Percentiles rank a stretch among this genome's conserved stretches.
These are phyloP conservation scores for Zosterops pallidus DNA, from an alignment of 2,113 vertebrate genomes.

Conservation along the genomic window DNA sequence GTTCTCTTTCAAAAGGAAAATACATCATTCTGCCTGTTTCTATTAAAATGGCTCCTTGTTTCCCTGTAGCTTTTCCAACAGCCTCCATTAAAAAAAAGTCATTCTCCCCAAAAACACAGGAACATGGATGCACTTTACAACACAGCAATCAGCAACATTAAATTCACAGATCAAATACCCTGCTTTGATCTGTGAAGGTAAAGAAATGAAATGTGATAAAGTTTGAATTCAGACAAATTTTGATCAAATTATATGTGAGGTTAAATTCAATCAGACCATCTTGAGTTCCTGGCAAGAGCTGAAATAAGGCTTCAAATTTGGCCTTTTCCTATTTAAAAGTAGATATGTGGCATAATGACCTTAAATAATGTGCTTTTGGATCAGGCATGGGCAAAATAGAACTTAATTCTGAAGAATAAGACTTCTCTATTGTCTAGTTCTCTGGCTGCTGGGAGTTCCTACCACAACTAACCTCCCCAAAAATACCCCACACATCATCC, in stretches of 20 bases:
- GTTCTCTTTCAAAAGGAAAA: background rate
- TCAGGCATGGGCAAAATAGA: background rate
- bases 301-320: background rate
- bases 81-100: background rate
- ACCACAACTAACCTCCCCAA: fast-evolving
- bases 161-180: background rate
- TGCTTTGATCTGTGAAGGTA: background rate
- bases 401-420: background rate
- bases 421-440: background rate
- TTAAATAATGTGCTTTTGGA: background rate
- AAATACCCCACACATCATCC: background rate
- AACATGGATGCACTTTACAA: background rate
- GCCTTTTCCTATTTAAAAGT: background rate
- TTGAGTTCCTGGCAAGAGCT: background rate
- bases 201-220: background rate
- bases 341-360: background rate
- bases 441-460: background rate
- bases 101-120: background rate
- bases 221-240: background rate
- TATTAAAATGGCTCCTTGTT: background rate
- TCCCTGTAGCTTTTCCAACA: background rate
- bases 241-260: background rate
- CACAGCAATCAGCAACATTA: background rate
- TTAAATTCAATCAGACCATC: background rate
- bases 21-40: background rate